phyloP scores from a whole-genome alignment of 2,888 invertebrate species.

The Linnaemya tessellans region DNA sequence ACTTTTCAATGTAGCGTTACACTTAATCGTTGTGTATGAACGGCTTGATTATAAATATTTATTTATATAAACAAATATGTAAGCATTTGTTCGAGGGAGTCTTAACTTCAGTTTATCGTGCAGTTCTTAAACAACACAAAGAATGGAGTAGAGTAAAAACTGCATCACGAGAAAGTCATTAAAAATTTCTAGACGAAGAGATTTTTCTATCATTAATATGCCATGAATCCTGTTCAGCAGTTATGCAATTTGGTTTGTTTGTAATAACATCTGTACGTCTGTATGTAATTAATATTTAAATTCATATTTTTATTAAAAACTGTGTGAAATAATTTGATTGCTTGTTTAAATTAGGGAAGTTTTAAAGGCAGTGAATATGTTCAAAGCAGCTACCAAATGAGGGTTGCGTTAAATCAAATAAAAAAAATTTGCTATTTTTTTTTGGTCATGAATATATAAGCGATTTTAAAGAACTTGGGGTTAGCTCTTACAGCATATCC shows the following conservation, averaged over 20 bases:
- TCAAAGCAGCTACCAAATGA: background rate
- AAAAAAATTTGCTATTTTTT: no score
- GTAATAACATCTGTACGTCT: slow-evolving; percentile 43
- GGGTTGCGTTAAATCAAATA: background rate
- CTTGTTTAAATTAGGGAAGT: slow-evolving; percentile 6
- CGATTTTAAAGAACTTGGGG: no score
- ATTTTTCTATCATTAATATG: slow-evolving; percentile 66
- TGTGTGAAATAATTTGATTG: slow-evolving; percentile 9
- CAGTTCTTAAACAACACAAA: slow-evolving; percentile 50
- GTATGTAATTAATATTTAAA: slow-evolving; percentile 56
- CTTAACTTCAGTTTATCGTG: slow-evolving; percentile 43
- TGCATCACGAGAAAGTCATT: slow-evolving; percentile 66
- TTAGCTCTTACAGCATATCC: no score
- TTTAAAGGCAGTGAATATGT: background rate
- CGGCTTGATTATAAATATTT: background rate
- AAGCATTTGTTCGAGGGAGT: slow-evolving; percentile 11
- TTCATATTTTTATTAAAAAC: slow-evolving; percentile 36
- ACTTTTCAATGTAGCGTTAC: background rate
- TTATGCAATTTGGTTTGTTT: slow-evolving; percentile 51
- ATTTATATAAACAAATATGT: background rate
- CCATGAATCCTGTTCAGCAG: slow-evolving; percentile 58
- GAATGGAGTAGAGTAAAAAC: slow-evolving; percentile 27
- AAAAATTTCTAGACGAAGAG: slow-evolving; percentile 71
- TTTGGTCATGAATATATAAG: no score
- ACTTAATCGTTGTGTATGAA: background rate